Evolutionary conservation across 2,797 vertebrate genomes (phyloP), one percentile per base, ranked within the genome.

Genomic region (Siniperca obscura): DNA sequence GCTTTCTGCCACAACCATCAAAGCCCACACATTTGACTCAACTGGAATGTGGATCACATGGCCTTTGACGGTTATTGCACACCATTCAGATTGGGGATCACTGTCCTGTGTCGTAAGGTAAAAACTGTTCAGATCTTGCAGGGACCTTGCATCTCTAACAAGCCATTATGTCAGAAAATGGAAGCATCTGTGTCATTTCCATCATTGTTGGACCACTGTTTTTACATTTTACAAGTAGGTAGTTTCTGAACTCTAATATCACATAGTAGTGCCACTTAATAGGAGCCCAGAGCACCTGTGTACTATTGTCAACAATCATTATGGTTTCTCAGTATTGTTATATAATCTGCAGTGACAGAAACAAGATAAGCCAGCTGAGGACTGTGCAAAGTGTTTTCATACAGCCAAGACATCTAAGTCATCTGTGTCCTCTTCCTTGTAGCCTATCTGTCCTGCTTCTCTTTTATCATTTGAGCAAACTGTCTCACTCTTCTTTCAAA

Each of bases 341-440:
- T 17, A 71, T 64, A 67, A 69, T 53, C 77, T 81, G 60, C 74
- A 46, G 69, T 60, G 48, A 76, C 76, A 69, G 36, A 70, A 64
- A 78, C 60, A 30, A 48, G 59, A 78, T 76, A 76, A 76, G 64
- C 52, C 67, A 62, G 67, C 50, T 75, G 61, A 52, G 61, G 53
- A 38, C 38, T 64, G 73, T 52, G 48, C 59, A 78, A 59, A 70
- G 57, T 70, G 59, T 71, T 76, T 52, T 67, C 82, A 69, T 2
- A 16, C 48, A 81, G 65, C 61, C 13, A 59, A 70, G 73, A 80
- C 82, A 71, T 60, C 52, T 14, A 34, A 83, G 36, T 76, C 42
- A 76, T 79, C 57, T 53, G 36, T 80, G 59, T 76, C 16, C 65
- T 74, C 38, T 3, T 56, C 71, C n/a, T 25, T 38, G 52, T 1